These are phyloP conservation scores for Cheilosia variabilis DNA, from an alignment of 2,888 invertebrate genomes.

Conservation along the genomic window DNA sequence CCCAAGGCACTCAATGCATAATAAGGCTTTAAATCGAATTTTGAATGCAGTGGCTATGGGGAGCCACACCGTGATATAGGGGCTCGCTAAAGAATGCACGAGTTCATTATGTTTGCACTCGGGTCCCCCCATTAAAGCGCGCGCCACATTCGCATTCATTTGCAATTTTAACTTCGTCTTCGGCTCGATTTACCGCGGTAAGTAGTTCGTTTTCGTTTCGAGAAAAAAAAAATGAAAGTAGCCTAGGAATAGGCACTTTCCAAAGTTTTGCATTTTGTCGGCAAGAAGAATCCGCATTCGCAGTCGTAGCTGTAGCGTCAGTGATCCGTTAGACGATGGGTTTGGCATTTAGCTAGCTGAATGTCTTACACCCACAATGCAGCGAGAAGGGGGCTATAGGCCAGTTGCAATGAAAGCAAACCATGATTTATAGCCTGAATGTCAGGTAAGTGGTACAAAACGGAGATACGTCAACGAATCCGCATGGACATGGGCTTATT, in stretches of 20 bases:
- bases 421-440: slow-evolving; percentile 65
- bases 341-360: slow-evolving; percentile 36
- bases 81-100: slow-evolving; percentile 31
- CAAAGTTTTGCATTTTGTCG: slow-evolving; percentile 3
- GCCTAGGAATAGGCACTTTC: slow-evolving; percentile 22
- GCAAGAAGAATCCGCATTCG: slow-evolving; percentile 46
- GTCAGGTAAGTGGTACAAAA: slow-evolving; percentile 59
- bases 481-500: slow-evolving; percentile 16
- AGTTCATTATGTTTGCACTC: slow-evolving; percentile 28
- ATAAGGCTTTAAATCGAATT: slow-evolving; percentile 50
- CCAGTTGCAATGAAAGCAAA: slow-evolving; percentile 28
- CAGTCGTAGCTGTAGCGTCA: slow-evolving; percentile 12
- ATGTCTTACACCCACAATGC: slow-evolving; percentile 36
- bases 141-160: slow-evolving; percentile 62
- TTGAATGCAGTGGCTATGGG: slow-evolving; percentile 3
- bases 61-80: slow-evolving; percentile 3
- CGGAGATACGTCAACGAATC: slow-evolving; percentile 6
- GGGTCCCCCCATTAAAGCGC: slow-evolving; percentile 20
- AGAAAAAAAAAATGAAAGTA: slow-evolving; percentile 36
- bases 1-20: slow-evolving; percentile 25
- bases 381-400: slow-evolving; percentile 5
- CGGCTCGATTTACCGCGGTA: slow-evolving; percentile 32
- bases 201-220: slow-evolving; percentile 4
- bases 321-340: slow-evolving; percentile 9
- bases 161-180: slow-evolving; percentile 53